Percentiles rank a stretch among this genome's conserved stretches.
Conservation (phyloP, 2,888 invertebrate species). For the Prostheceraeus crozeri region DNA sequence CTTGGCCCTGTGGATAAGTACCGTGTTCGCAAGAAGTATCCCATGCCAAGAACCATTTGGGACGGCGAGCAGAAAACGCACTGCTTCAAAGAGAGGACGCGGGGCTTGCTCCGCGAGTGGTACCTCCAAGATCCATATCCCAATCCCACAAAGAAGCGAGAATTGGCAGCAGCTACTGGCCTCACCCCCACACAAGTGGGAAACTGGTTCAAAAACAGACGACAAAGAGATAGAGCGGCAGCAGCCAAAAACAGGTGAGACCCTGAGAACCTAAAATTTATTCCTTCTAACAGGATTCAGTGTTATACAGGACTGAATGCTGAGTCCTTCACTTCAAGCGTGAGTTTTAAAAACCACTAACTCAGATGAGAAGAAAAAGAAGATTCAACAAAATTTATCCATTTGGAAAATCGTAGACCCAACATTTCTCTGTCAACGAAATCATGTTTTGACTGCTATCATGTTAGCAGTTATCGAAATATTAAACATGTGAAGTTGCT, state of each 20-base stretch:
- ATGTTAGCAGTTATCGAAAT: too few species aligned
- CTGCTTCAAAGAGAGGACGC: slow-evolving; percentile 85
- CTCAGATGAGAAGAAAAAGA: too few species aligned
- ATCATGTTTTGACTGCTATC: too few species aligned
- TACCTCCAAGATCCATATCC: slow-evolving; percentile 95
- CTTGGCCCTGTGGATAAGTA: slow-evolving; percentile 87
- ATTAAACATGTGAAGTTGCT: too few species aligned
- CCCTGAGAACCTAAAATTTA: too few species aligned
- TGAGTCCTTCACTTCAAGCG: too few species aligned
- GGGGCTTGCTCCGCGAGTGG: slow-evolving; percentile 89
- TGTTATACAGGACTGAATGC: too few species aligned
- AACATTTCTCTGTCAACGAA: too few species aligned
- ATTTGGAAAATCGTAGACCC: too few species aligned
- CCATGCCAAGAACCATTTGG: slow-evolving; percentile 82
- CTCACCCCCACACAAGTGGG: slow-evolving; percentile 85
- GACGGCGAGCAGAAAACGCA: slow-evolving; percentile 92
- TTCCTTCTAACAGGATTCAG: too few species aligned
- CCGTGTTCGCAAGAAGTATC: slow-evolving; percentile 83
- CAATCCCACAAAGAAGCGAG: slow-evolving; percentile 83
- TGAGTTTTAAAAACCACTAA: too few species aligned
- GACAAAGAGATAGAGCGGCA: slow-evolving; percentile 78
- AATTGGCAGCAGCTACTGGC: slow-evolving; percentile 79
- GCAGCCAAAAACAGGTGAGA: slow-evolving; percentile 87
- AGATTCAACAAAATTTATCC: too few species aligned
- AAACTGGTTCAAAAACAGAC: slow-evolving; percentile 83